These are phyloP conservation scores for Falco peregrinus DNA, from an alignment of 2,797 vertebrate species.

Conservation along the genomic window DNA sequence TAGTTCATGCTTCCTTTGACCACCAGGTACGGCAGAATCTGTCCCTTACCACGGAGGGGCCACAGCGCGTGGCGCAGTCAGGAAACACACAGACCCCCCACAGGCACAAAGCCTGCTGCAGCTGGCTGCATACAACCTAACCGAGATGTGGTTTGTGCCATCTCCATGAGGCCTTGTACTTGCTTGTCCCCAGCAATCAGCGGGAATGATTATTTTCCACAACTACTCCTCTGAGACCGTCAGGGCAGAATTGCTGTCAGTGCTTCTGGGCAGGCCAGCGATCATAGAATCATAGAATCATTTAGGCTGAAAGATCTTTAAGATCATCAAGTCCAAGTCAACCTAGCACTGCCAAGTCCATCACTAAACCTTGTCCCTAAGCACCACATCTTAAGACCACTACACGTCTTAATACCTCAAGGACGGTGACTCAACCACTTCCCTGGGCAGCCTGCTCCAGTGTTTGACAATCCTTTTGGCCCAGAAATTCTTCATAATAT, in stretches of 20 bases:
- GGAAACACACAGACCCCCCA: background rate
- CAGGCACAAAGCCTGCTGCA: background rate
- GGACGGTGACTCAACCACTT: too few relatives aligned
- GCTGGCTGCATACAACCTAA: background rate
- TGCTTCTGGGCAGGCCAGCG: background rate
- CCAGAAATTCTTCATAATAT: too few relatives aligned
- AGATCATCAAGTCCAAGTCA: too few relatives aligned
- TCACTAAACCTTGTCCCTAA: too few relatives aligned
- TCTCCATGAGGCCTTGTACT: background rate
- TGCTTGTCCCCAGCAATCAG: background rate
- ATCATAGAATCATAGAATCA: background rate
- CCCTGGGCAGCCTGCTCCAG: too few relatives aligned
- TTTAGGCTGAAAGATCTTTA: too few relatives aligned
- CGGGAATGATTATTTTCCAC: background rate
- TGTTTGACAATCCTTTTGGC: too few relatives aligned
- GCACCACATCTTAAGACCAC: too few relatives aligned
- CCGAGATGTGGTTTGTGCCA: background rate
- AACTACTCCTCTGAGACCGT: background rate
- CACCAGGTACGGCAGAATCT: background rate
- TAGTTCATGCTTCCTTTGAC: background rate
- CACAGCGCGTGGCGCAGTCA: background rate
- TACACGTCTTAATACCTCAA: too few relatives aligned
- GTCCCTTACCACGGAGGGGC: background rate
- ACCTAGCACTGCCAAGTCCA: too few relatives aligned
- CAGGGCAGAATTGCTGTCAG: background rate